These are phyloP conservation scores for Ennomos erosarius DNA, from an alignment of 2,888 invertebrate species.

Conservation along the genomic window DNA sequence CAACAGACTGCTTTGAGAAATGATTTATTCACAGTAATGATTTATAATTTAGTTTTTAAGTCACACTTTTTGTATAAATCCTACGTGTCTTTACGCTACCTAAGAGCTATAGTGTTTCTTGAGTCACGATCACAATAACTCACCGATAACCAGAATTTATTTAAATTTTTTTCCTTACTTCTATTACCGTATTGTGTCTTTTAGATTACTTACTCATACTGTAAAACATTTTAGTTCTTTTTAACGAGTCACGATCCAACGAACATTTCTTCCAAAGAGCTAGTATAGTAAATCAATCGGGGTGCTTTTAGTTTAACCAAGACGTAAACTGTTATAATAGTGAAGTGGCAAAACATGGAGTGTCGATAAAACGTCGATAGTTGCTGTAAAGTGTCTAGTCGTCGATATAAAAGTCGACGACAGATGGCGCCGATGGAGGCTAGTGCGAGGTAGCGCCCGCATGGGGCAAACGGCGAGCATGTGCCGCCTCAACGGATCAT, in stretches of 20 bases:
- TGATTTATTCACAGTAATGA: too few relatives aligned
- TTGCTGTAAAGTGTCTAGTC: background rate
- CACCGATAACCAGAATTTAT: too few relatives aligned
- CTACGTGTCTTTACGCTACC: too few relatives aligned
- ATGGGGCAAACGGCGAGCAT: slow-evolving; percentile 94
- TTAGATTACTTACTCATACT: background rate
- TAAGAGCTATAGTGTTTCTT: too few relatives aligned
- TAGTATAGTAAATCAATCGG: slow-evolving; percentile 56
- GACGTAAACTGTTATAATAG: slow-evolving; percentile 38
- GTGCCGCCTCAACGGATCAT: slow-evolving; percentile 91
- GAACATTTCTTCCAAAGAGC: slow-evolving; percentile 37
- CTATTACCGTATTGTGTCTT: background rate
- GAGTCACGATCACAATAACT: too few relatives aligned
- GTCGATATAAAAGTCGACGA: slow-evolving; percentile 58
- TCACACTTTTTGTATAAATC: too few relatives aligned
- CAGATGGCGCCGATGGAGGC: slow-evolving; percentile 70
- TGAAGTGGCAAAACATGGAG: slow-evolving; percentile 57
- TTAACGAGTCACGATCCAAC: slow-evolving; percentile 21
- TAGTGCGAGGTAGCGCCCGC: slow-evolving; percentile 82
- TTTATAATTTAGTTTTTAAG: too few relatives aligned
- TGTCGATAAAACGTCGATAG: slow-evolving; percentile 31
- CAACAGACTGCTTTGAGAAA: too few relatives aligned
- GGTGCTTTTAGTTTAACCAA: slow-evolving; percentile 30
- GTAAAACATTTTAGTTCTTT: slow-evolving; percentile 15
- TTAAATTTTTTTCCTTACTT: too few relatives aligned